Percentiles rank a stretch among this genome's conserved stretches.
phyloP scores from a whole-genome alignment of 2,113 vertebrate genomes.

The Tetrax tetrax region DNA sequence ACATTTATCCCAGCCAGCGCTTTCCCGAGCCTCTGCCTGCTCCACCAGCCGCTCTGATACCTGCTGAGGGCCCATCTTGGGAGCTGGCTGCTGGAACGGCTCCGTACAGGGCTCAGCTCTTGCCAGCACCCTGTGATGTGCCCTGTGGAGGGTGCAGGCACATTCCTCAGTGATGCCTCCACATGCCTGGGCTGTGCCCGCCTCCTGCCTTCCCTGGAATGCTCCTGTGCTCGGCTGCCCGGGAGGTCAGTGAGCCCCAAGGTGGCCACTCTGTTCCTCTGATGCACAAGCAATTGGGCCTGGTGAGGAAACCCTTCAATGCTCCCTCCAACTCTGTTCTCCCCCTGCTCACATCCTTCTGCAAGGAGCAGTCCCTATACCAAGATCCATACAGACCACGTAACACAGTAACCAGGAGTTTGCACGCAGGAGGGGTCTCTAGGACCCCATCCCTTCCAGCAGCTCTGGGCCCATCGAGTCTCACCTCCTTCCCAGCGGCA shows the following conservation, averaged over 20 bases:
- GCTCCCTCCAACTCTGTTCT: neutral
- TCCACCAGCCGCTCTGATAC: neutral
- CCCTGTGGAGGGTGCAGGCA: neutral
- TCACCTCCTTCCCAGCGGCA: neutral
- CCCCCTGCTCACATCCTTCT: neutral
- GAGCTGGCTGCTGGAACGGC: neutral
- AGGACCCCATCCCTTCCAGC: neutral
- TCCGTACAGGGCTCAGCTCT: neutral
- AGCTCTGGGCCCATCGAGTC: neutral
- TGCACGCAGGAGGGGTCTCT: rapidly evolving
- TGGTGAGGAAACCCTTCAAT: neutral
- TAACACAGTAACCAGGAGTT: neutral
- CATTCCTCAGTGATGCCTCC: conserved; percentile 23
- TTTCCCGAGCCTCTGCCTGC: neutral
- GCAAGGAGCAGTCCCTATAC: neutral
- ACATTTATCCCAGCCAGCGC: neutral
- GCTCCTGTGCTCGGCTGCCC: neutral
- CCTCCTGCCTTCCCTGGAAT: neutral
- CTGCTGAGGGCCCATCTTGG: neutral
- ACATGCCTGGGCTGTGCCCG: neutral
- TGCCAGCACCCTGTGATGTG: neutral
- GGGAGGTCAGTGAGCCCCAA: neutral
- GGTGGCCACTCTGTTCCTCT: neutral
- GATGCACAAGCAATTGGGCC: neutral
- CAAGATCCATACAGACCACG: rapidly evolving